Conservation (phyloP, 2,888 invertebrate species). For the Aquatica leii region DNA sequence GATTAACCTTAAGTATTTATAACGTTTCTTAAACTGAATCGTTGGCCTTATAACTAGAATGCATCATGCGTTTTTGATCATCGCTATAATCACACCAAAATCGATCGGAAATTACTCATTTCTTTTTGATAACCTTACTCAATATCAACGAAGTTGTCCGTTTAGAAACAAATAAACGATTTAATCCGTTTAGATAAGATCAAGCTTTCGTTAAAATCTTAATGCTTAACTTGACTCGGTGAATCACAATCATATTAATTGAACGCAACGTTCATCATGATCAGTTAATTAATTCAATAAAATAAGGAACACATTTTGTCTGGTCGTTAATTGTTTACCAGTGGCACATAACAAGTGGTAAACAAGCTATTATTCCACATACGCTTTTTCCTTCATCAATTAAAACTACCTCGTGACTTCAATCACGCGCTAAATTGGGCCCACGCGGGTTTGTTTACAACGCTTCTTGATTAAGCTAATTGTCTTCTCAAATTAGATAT, state of each 20-base stretch:
- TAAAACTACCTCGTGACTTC: slow-evolving; percentile 24
- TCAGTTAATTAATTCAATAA: slow-evolving; percentile 15
- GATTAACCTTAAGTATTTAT: too few species aligned
- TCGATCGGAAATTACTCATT: too few species aligned
- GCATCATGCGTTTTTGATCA: too few species aligned
- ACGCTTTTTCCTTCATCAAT: slow-evolving; percentile 1
- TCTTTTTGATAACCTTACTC: too few species aligned
- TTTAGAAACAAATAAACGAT: too few species aligned
- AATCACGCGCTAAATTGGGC: slow-evolving; percentile 22
- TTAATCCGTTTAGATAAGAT: too few species aligned
- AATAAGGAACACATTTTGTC: slow-evolving; percentile 24
- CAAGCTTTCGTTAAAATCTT: too few species aligned
- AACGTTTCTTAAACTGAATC: too few species aligned
- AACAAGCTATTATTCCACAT: slow-evolving; percentile 1
- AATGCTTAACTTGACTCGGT: too few species aligned
- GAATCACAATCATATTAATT: background rate
- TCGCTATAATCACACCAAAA: too few species aligned
- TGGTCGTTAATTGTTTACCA: slow-evolving; percentile 30
- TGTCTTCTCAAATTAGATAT: slow-evolving; percentile 17
- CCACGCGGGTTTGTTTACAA: slow-evolving; percentile 24
- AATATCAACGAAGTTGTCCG: too few species aligned
- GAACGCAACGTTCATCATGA: slow-evolving; percentile 6
- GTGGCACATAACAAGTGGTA: slow-evolving; percentile 32
- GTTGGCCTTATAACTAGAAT: too few species aligned
- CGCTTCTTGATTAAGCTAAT: slow-evolving; percentile 18